These are phyloP conservation scores for Actenoides hombroni DNA, from an alignment of 2,113 vertebrate genomes.

Conservation along the genomic window DNA sequence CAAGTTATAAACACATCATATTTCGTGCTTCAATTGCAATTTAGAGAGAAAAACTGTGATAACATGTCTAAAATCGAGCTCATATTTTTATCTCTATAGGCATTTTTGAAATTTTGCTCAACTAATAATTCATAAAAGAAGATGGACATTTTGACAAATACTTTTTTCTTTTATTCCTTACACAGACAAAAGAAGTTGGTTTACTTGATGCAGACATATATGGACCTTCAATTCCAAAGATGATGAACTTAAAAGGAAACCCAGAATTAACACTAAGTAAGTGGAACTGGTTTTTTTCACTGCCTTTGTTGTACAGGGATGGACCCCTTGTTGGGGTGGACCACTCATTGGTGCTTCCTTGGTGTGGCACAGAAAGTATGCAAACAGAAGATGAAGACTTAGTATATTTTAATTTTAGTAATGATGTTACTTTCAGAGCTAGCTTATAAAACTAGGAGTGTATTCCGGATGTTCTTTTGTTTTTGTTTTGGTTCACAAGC, in stretches of 20 bases:
- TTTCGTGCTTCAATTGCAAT: neutral
- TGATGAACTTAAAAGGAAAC: slow-evolving; percentile 96
- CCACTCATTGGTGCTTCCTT: neutral
- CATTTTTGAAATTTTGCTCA: neutral
- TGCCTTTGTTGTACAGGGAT: neutral
- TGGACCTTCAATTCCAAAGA: slow-evolving; percentile 91
- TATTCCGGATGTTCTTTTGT: neutral
- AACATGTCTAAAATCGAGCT: neutral
- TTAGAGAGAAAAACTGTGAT: neutral
- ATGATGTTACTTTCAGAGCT: neutral
- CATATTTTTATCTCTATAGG: neutral
- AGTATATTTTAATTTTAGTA: neutral
- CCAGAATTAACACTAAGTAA: slow-evolving; percentile 90
- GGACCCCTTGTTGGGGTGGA: neutral
- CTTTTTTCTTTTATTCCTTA: neutral
- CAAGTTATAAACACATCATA: neutral
- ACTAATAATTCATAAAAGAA: neutral
- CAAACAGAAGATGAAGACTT: neutral
- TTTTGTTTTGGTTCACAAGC: neutral
- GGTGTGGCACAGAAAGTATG: neutral
- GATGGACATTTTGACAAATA: neutral
- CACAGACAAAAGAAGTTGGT: slow-evolving; percentile 85
- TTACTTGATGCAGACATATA: slow-evolving; percentile 93
- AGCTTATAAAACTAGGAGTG: neutral
- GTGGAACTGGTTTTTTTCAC: slow-evolving; percentile 34